phyloP scores from a whole-genome alignment of 2,888 invertebrate species.

The Ashinkailepas kermadecensis region DNA sequence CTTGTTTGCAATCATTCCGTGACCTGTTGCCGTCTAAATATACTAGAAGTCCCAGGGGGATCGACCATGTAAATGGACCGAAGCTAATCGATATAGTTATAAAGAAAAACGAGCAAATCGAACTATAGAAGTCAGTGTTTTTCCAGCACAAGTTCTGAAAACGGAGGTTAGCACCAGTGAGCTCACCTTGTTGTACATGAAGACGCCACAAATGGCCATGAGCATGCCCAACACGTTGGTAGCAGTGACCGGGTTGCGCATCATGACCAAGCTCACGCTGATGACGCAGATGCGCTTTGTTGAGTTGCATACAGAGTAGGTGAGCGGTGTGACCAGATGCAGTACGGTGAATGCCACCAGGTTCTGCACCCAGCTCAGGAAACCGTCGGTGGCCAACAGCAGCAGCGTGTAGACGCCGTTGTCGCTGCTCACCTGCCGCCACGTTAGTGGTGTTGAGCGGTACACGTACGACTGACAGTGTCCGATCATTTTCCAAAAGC shows the following conservation, averaged over 20 bases:
- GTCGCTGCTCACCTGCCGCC: not conserved
- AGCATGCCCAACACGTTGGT: slow-evolving; percentile 84
- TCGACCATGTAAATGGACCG: too few species aligned
- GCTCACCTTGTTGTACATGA: slow-evolving; percentile 75
- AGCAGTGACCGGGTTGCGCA: slow-evolving; percentile 85
- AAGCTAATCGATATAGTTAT: too few species aligned
- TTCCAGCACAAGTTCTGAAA: too few species aligned
- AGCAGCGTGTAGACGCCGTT: not conserved
- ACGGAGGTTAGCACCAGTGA: too few species aligned
- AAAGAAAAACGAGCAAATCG: too few species aligned
- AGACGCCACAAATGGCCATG: slow-evolving; percentile 78
- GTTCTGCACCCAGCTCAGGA: slow-evolving; percentile 89
- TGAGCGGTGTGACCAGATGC: slow-evolving; percentile 74
- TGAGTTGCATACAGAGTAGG: slow-evolving; percentile 91
- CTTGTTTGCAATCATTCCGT: too few species aligned
- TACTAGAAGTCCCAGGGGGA: too few species aligned
- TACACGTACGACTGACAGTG: too few species aligned
- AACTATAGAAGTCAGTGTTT: too few species aligned
- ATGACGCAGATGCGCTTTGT: slow-evolving; percentile 91
- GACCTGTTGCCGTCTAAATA: too few species aligned
- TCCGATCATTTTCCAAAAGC: too few species aligned
- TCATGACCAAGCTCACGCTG: slow-evolving; percentile 70
- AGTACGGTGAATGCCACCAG: slow-evolving; percentile 89
- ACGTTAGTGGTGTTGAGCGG: too few species aligned
- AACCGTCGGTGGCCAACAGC: slow-evolving; percentile 66